These are phyloP conservation scores for Tachina lurida DNA, from an alignment of 2,888 invertebrate species.

Conservation along the genomic window DNA sequence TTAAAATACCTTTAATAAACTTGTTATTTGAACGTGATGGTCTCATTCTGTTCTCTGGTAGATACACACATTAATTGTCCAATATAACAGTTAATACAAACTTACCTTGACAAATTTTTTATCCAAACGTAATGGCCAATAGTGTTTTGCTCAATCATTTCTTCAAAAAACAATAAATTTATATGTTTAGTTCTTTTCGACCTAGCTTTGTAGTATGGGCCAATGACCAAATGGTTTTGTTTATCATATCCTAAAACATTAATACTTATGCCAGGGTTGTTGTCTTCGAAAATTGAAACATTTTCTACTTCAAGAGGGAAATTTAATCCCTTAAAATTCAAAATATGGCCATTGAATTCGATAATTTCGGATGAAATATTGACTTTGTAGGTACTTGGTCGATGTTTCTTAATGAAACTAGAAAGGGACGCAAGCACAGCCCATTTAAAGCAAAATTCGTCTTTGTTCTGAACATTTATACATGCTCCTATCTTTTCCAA, in stretches of 20 bases:
- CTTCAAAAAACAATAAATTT: not conserved
- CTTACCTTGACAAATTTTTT: slow-evolving; percentile 26
- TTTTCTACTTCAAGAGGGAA: slow-evolving; percentile 30
- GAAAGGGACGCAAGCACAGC: not conserved
- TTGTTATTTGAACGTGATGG: too few species aligned
- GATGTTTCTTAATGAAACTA: accelerated
- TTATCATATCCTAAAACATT: slow-evolving; percentile 45
- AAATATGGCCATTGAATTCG: not conserved
- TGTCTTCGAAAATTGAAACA: slow-evolving; percentile 26
- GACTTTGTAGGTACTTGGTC: not conserved
- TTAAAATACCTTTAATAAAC: too few species aligned
- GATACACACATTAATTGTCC: not conserved
- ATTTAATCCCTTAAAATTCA: slow-evolving; percentile 10
- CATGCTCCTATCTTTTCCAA: not conserved
- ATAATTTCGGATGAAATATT: not conserved
- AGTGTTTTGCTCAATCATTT: not conserved
- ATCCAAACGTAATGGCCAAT: slow-evolving; percentile 30
- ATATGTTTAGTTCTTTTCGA: not conserved
- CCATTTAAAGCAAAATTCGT: slow-evolving; percentile 27
- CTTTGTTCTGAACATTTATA: slow-evolving; percentile 13
- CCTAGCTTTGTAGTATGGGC: slow-evolving; percentile 13
- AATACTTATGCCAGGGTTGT: slow-evolving; percentile 30
- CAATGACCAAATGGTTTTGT: slow-evolving; percentile 3
- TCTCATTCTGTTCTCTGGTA: too few species aligned
- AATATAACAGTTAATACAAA: not conserved